A percentile compares a stretch with the other conserved stretches of the same genome.
These are phyloP conservation scores for Plumapathes pennacea DNA, from an alignment of 92 coral and sea anemone species.

Conservation along the genomic window DNA sequence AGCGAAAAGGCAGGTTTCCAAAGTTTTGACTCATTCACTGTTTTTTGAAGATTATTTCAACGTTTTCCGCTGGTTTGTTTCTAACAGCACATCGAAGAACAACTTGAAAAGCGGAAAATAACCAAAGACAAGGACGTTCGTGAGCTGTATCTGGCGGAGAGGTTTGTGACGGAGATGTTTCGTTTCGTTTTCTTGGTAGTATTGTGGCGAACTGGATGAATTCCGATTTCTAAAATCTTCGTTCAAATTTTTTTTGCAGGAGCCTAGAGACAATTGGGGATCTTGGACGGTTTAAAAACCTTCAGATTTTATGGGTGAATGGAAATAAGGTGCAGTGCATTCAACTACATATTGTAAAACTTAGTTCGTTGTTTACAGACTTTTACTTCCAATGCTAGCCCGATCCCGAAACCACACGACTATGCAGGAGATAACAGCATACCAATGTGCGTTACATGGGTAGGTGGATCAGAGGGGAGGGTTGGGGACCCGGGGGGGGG, in stretches of 20 bases:
- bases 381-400: too few species aligned
- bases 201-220: background rate
- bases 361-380: too few species aligned
- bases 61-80: background rate
- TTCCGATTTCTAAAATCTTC: background rate
- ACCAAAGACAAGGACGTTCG: slow-evolving; percentile 77
- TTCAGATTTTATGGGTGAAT: slow-evolving; percentile 90
- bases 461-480: too few species aligned
- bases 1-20: slow-evolving; percentile 49
- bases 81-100: slow-evolving; percentile 65
- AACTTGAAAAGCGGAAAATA: slow-evolving; percentile 62
- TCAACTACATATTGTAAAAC: too few species aligned
- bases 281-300: slow-evolving; percentile 65
- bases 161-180: slow-evolving; percentile 16
- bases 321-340: slow-evolving; percentile 96
- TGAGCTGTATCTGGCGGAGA: slow-evolving; percentile 74
- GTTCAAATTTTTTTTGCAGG: slow-evolving; percentile 24
- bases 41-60: too few species aligned
- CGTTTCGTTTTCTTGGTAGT: background rate
- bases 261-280: slow-evolving; percentile 62
- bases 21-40: too few species aligned
- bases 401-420: too few species aligned
- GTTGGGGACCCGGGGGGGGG: too few species aligned
- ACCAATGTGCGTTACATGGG: too few species aligned
- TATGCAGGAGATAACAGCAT: too few species aligned